Base-by-base conservation (phyloP, 2,113 vertebrate species). In the Lamprologus ornatipinnis region DNA sequence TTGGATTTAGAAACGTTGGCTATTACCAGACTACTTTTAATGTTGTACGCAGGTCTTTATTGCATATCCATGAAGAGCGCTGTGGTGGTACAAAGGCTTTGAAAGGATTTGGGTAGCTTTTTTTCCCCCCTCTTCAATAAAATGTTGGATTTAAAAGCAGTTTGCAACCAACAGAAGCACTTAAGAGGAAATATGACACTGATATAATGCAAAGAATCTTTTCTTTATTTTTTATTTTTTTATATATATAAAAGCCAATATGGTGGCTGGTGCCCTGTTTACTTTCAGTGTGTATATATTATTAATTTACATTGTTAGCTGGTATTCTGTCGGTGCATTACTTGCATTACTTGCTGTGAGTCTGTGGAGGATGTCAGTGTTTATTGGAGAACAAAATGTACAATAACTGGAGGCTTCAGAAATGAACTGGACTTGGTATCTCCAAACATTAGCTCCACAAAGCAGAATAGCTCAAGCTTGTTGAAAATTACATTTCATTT, bases 131-230 rank as follows among this genome's bases (percentile, higher is more conserved):
- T 1, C 9, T 33, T 33, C 49, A 85, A 49, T 85, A 81, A 0
- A 85, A 82, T 58, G 80, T 80, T 3, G 2, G 23, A 58, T 87
- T 57, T 70, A 35, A 82, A 80, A 80, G 49, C 45, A 63, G 65
- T 86, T 86, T 88, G 17, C 51, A 35, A 65, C 40, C 80, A 35
- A 80, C 45, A 31, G 75, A 40, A 79, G 47, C 82, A 85, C 26
- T 80, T 85, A 68, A 83, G 19, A 79, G 55, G 85, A 90, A 85
- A 85, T 57, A 54, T 58, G 15, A 63, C 57, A 42, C 82, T 63
- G 79, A 35, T 81, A 81, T 47, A 73, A 85, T 87, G 82, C 70
- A 88, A 87, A 90, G 81, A 49, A 83, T 63, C 9, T 5, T 85
- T 85, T 88, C 9, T 5, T 85, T 85, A 85, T 88, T 79, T 28